Evolutionary conservation across 2,797 vertebrate genomes (phyloP).

Genomic region (Taenioides sp.): DNA sequence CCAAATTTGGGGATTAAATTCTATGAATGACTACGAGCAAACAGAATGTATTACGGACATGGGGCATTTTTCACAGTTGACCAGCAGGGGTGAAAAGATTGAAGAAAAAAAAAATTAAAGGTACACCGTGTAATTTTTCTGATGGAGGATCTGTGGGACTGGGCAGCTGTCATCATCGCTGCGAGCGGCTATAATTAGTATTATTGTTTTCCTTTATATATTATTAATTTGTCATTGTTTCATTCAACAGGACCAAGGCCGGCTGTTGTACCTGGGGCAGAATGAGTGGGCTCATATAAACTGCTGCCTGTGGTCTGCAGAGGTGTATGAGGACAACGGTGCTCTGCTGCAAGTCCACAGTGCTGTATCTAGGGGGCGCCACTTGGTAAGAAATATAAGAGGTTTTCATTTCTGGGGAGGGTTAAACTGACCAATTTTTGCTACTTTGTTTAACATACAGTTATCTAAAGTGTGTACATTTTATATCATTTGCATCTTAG

Average conservation of each 20-base stretch:
- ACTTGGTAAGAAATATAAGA: constrained; percentile 77
- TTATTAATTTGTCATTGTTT: background rate
- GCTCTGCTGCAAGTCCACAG: constrained; percentile 89
- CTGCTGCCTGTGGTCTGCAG: constrained; percentile 93
- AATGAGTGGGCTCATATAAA: constrained; percentile 95
- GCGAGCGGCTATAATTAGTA: no score
- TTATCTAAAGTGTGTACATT: background rate
- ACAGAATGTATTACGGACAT: no score
- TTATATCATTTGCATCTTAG: no score
- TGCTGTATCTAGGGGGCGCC: constrained; percentile 87
- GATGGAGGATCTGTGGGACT: no score
- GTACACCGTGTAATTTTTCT: no score
- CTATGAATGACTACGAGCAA: no score
- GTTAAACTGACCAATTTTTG: background rate
- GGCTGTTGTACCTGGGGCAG: constrained; percentile 89
- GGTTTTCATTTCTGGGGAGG: background rate
- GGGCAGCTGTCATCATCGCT: no score
- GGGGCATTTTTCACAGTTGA: no score
- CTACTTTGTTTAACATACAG: background rate
- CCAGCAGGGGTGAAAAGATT: no score
- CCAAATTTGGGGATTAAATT: no score
- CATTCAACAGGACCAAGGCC: constrained; percentile 81
- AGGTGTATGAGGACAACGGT: constrained; percentile 89
- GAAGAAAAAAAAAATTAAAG: no score
- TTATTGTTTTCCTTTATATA: background rate